These are phyloP conservation scores for Schizopygopsis pylzovi DNA, from an alignment of 2,797 vertebrate genomes.

Conservation along the genomic window DNA sequence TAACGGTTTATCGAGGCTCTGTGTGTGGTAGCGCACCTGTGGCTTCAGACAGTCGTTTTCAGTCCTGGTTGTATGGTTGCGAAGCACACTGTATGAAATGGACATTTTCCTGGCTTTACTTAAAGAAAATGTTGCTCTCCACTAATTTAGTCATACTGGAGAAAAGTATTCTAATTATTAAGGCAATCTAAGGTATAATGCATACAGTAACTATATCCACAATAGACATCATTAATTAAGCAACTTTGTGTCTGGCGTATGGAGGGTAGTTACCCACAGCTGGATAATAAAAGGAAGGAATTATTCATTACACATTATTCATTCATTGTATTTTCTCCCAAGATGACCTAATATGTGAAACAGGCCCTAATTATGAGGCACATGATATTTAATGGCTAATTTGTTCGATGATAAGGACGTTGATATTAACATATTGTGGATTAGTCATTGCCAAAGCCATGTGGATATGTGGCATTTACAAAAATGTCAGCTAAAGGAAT, in stretches of 20 bases:
- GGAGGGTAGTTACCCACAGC: neutral
- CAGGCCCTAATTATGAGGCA: constrained; percentile 59
- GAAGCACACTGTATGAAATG: neutral
- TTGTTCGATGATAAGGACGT: constrained; percentile 71
- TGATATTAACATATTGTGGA: constrained; percentile 70
- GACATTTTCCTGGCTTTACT: neutral
- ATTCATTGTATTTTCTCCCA: constrained; percentile 42
- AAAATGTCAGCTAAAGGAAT: constrained; percentile 80
- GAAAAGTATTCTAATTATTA: constrained; percentile 10
- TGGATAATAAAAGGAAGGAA: constrained; percentile 33
- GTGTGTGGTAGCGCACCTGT: constrained; percentile 65
- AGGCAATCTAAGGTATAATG: constrained; percentile 22
- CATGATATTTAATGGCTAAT: constrained; percentile 77
- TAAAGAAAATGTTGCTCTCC: neutral
- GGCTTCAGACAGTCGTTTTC: constrained; percentile 58
- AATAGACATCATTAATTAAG: constrained; percentile 20
- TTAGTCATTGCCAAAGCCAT: constrained; percentile 62
- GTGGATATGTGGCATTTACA: constrained; percentile 78
- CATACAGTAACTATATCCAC: neutral
- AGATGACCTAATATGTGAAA: constrained; percentile 56
- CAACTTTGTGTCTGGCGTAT: neutral
- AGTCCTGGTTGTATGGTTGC: neutral
- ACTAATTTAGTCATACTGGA: constrained; percentile 6
- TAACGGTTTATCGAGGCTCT: constrained; percentile 15
- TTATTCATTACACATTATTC: constrained; percentile 48